Base-by-base conservation (phyloP, 2,888 invertebrate genomes). In the Drosophila nigritarsus region DNA sequence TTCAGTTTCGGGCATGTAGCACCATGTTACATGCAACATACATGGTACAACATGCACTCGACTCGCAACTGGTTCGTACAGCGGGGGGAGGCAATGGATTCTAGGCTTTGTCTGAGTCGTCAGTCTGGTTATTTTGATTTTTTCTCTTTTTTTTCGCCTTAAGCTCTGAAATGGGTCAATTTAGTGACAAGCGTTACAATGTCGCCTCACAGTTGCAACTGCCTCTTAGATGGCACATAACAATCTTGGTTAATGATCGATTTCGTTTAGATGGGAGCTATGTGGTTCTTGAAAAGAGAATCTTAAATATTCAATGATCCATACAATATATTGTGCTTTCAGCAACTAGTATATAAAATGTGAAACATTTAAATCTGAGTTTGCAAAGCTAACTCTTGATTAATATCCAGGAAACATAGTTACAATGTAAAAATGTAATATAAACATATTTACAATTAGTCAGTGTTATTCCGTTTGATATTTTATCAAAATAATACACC, bases 111-210 rank as follows among this genome's bases (percentile, higher is more conserved):
- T 80, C 76, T 73, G 60, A 69, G 82, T 71, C 56, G 89, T 89
- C 87, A 87, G 80, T 85, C 85, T 77, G 89, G 85, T 89, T 89
- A 79, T 74, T 67, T 62, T 24, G 45, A 45, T 50, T 64, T 65
- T 64, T 65, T 42, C 60, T 48, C 36, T 50, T 60, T n/a, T 56
- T 53, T 51, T 71, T 82, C 66, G 86, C 86, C 81, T 82, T 68
- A 78, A 77, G 88, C 88, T 72, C 59, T 68, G 77, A 87, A 87
- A 89, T 87, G 81, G 87, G 87, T 89, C 90, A 89, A 85, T 87
- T 89, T 87, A 81, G 90, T 87, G 86, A 85, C 89, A 85, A 84
- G 87, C 82, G 75, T 58, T 71, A 65, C 65, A 71, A 73, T 71
- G 87, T 68, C 42, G 73, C 62, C 75, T 75, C 60, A 70, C 80